Percentiles rank a stretch among this genome's conserved stretches.
Conservation (phyloP, 2,888 invertebrate species). For the Dicyrtoma fusca region DNA sequence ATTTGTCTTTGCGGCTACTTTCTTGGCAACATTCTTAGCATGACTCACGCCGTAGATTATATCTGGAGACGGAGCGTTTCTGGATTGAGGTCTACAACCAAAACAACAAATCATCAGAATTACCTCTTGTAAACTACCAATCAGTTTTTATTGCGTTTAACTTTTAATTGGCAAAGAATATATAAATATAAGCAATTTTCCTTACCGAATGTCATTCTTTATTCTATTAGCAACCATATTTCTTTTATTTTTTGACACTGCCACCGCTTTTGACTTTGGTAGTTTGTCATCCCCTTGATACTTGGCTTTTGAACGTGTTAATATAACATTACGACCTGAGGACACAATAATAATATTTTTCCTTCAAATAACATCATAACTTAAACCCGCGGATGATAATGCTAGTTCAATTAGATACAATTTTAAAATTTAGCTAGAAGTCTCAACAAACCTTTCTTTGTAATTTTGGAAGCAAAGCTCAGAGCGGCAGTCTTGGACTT, state of each 20-base stretch:
- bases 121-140: neutral
- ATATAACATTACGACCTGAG: conserved; percentile 44
- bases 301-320: conserved; percentile 50
- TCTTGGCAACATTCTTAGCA: conserved; percentile 29
- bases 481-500: conserved; percentile 43
- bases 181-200: neutral
- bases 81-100: conserved; percentile 29
- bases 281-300: conserved; percentile 3
- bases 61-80: conserved; percentile 56
- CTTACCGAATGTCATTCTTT: conserved; percentile 26
- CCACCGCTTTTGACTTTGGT: neutral
- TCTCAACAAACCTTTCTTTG: conserved; percentile 54
- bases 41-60: conserved; percentile 53
- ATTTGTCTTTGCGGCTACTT: neutral
- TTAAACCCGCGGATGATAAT: too few relatives aligned
- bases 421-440: conserved; percentile 3
- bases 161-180: neutral
- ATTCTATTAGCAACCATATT: conserved; percentile 3
- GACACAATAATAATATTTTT: too few relatives aligned
- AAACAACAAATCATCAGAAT: neutral
- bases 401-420: too few relatives aligned
- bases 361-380: too few relatives aligned
- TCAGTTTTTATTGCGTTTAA: neutral
- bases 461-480: conserved; percentile 47
- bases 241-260: neutral